Conservation (phyloP, 2,797 vertebrate species). For the Xyrichtys novacula region DNA sequence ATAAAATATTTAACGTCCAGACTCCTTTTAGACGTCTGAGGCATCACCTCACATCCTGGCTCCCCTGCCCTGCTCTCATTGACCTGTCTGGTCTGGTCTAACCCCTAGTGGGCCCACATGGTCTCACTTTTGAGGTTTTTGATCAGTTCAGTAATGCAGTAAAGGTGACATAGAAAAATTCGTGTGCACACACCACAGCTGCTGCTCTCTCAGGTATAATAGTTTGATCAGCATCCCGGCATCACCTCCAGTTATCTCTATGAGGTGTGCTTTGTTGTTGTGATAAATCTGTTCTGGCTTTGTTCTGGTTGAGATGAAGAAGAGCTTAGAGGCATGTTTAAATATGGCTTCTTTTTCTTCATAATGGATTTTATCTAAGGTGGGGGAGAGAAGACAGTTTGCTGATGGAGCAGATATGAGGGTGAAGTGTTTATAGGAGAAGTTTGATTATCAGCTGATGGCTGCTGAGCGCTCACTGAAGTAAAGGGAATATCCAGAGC, state of each 20-base stretch:
- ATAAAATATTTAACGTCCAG: too few relatives aligned
- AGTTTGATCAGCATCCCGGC: conserved; percentile 36
- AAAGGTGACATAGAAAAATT: conserved; percentile 11
- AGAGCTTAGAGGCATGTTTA: conserved; percentile 58
- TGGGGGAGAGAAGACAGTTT: conserved; percentile 50
- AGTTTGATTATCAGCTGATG: conserved; percentile 58
- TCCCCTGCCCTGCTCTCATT: conserved; percentile 12
- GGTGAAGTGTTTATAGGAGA: conserved; percentile 21
- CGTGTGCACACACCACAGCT: conserved; percentile 9
- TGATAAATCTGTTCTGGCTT: conserved; percentile 48
- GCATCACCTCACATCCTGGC: conserved; percentile 2
- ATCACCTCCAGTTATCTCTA: conserved; percentile 34
- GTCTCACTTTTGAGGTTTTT: conserved; percentile 33
- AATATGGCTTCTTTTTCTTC: conserved; percentile 36
- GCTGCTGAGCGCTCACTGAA: conserved; percentile 26
- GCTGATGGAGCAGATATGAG: conserved; percentile 66
- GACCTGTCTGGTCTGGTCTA: conserved; percentile 48
- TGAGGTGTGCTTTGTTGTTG: conserved; percentile 41
- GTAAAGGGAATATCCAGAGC: conserved; percentile 25
- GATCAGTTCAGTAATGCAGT: conserved; percentile 19
- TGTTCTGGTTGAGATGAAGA: conserved; percentile 54
- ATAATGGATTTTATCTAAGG: conserved; percentile 42
- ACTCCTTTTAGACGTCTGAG: too few relatives aligned
- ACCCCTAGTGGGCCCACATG: conserved; percentile 47
- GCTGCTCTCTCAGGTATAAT: conserved; percentile 30